Evolutionary conservation across 2,888 invertebrate species (phyloP).

Genomic region (Neelides folsomi): DNA sequence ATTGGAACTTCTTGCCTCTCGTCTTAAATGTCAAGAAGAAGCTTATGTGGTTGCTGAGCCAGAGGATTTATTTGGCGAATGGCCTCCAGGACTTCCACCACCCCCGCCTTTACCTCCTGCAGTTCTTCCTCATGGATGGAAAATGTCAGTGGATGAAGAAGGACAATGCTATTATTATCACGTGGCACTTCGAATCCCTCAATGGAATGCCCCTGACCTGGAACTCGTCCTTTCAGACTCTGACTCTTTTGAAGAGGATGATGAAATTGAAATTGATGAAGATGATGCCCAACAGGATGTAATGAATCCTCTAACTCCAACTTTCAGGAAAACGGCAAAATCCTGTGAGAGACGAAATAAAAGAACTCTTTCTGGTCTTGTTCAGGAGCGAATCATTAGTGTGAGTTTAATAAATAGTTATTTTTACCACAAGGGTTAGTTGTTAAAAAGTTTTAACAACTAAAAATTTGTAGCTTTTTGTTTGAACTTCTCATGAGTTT

Average conservation of each 20-base stretch:
- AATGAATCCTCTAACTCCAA: not conserved
- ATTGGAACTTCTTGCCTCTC: slow-evolving; percentile 10
- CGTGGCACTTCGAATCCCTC: slow-evolving; percentile 57
- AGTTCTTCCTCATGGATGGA: slow-evolving; percentile 66
- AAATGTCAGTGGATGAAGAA: slow-evolving; percentile 62
- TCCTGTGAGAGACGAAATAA: slow-evolving; percentile 22
- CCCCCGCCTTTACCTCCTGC: slow-evolving; percentile 37
- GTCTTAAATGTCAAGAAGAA: slow-evolving; percentile 10
- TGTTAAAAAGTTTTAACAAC: too few species aligned
- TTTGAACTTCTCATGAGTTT: not conserved
- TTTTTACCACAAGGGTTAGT: too few species aligned
- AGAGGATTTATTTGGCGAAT: slow-evolving; percentile 7
- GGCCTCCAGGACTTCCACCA: slow-evolving; percentile 27
- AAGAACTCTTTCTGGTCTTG: slow-evolving; percentile 41
- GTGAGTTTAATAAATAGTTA: slow-evolving; percentile 40
- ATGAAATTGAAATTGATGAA: slow-evolving; percentile 32
- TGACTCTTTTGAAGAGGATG: slow-evolving; percentile 18
- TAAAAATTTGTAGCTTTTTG: not conserved
- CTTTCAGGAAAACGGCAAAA: slow-evolving; percentile 5
- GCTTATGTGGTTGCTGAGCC: slow-evolving; percentile 33
- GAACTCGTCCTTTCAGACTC: slow-evolving; percentile 3
- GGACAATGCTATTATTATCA: slow-evolving; percentile 89
- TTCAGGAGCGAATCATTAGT: slow-evolving; percentile 52
- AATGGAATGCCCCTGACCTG: slow-evolving; percentile 57
- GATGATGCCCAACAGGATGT: slow-evolving; percentile 34